Base-by-base conservation (phyloP, 2,797 vertebrate species). In the Sebastes hubbsi region DNA sequence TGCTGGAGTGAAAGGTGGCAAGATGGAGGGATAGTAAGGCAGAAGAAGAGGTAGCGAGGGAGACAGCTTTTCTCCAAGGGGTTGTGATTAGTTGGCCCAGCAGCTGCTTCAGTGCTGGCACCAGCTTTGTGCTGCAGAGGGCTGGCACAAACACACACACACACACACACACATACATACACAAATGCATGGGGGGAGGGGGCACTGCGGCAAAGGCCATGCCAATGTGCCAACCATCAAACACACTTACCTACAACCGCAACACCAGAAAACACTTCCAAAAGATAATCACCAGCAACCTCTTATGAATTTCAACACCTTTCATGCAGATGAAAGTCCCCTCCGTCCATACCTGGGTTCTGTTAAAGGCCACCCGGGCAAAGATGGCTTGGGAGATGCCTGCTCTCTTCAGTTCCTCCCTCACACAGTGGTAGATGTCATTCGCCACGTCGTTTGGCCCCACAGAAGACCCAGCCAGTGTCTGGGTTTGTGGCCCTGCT, bases 301-400 rank as follows among this genome's bases (percentile, higher is more conserved):
- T 60, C 22, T 69, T 58, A 6, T 54, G 34, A 68, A 60, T 75
- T 73, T 73, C 16, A 76, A 60, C 56, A 42, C 52, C 24, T 60
- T 55, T 78, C n/a, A 32, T 42, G 36, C 34, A 34, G 24, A 32
- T 64, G 62, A 59, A 14, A 63, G 27, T 6, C 60, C 14, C 2
- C 32, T 14, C 32, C 16, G n/a, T 65, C 75, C 92, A 93, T 95
- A 99, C 98, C 98, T 99, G 99, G 91, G 99, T 99, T 95, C 99
- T 96, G 96, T 99, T 99, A 95, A 99, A 99, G 94, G 98, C 99
- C 95, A 99, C 99, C 36, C 99, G 97, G 88, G 99, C 99, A 92
- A 99, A 99, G 92, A 99, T 96, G 86, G 99, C 98, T 94, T 99
- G 99, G 72, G 99, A 99, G 94, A 99, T 99, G 90, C 98, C 98